Evolutionary conservation across 2,113 vertebrate species (phyloP).

Genomic region (Hypomesus transpacificus): DNA sequence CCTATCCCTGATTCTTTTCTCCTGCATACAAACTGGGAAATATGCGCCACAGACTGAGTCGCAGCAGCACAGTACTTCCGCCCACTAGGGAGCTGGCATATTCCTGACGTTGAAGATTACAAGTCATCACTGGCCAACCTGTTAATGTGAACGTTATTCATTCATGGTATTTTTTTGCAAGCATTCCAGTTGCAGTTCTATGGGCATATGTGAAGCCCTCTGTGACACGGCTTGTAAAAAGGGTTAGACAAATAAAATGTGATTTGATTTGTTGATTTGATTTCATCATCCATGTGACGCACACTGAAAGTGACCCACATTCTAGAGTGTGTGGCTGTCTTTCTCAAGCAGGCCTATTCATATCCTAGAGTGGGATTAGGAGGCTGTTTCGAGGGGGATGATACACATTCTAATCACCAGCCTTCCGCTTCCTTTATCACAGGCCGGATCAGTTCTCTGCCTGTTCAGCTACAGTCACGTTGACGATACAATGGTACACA

Average conservation of each 20-base stretch:
- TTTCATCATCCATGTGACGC: slow-evolving; percentile 13
- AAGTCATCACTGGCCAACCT: slow-evolving; percentile 5
- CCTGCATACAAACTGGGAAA: neutral
- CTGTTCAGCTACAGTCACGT: slow-evolving; percentile 15
- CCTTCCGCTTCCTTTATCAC: slow-evolving; percentile 4
- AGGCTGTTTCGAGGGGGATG: slow-evolving; percentile 3
- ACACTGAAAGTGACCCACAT: neutral
- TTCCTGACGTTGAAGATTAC: slow-evolving; percentile 3
- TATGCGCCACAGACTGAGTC: neutral
- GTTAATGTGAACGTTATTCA: slow-evolving; percentile 26
- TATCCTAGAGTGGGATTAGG: slow-evolving; percentile 8
- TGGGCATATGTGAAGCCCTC: too few species aligned
- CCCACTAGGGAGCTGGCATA: neutral
- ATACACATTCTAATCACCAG: slow-evolving; percentile 23
- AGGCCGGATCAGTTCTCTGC: slow-evolving; percentile 17
- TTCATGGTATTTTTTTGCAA: slow-evolving; percentile 11
- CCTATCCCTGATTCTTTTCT: neutral
- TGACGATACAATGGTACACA: slow-evolving; percentile 1
- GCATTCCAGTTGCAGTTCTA: neutral
- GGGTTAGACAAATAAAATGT: too few species aligned
- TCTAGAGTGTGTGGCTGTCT: slow-evolving; percentile 2
- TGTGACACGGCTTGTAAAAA: too few species aligned
- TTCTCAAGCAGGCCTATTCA: slow-evolving; percentile 3
- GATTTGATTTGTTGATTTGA: neutral
- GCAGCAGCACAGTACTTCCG: neutral